Percentiles rank a stretch among this genome's conserved stretches.
Evolutionary conservation across 2,113 vertebrate genomes (phyloP).

Genomic region (Furnarius figulus): DNA sequence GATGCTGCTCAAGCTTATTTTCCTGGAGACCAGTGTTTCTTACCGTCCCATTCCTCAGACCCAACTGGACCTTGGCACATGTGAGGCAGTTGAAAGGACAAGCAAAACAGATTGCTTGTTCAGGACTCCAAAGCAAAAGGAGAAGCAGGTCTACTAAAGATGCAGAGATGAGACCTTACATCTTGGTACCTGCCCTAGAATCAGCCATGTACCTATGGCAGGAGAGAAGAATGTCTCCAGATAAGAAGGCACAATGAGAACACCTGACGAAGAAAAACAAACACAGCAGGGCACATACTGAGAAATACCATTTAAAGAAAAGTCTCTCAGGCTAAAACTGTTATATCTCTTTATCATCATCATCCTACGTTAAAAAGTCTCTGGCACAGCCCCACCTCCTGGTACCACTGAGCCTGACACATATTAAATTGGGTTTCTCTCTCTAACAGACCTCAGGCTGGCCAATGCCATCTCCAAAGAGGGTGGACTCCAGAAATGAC

Average conservation of each 20-base stretch:
- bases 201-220: background rate
- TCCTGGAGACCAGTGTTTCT: background rate
- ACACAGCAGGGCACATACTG: background rate
- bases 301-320: conserved; percentile 23
- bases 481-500: background rate
- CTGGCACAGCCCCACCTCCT: conserved; percentile 1
- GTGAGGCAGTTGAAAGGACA: background rate
- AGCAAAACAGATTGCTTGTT: background rate
- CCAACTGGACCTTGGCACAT: background rate
- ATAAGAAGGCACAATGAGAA: background rate
- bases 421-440: background rate
- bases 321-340: background rate
- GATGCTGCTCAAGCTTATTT: background rate
- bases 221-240: background rate
- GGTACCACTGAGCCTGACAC: background rate
- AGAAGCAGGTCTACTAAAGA: background rate
- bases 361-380: background rate
- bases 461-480: background rate
- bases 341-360: background rate
- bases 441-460: background rate
- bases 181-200: background rate
- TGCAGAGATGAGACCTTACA: background rate
- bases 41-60: background rate
- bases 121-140: background rate
- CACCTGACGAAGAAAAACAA: background rate